phyloP scores from a whole-genome alignment of 2,888 invertebrate species.

The Andrena hattorfiana region DNA sequence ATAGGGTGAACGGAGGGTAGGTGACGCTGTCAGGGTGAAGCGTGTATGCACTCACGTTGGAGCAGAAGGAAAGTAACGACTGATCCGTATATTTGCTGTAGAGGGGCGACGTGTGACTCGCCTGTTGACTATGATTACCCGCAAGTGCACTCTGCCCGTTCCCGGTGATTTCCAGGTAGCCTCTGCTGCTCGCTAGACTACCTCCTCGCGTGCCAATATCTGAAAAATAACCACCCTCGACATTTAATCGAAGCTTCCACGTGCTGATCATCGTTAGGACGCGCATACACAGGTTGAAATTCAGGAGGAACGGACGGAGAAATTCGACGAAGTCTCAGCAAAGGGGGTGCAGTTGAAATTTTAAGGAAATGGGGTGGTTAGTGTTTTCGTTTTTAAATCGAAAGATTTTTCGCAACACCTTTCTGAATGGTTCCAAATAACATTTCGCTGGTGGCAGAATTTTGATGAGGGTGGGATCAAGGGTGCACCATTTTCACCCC shows the following conservation, averaged over 20 bases:
- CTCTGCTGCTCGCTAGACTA: conserved; percentile 81
- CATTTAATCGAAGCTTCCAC: background rate
- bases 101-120: conserved; percentile 74
- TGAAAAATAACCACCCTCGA: conserved; percentile 50
- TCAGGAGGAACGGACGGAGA: background rate
- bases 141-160: conserved; percentile 61
- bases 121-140: conserved; percentile 63
- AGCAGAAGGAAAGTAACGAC: conserved; percentile 80
- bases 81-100: conserved; percentile 80
- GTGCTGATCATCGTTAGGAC: background rate
- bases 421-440: background rate
- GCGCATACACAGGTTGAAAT: background rate
- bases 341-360: background rate
- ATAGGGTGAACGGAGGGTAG: background rate
- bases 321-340: background rate
- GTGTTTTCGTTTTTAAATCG: no score
- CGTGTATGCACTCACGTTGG: conserved; percentile 75
- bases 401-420: background rate
- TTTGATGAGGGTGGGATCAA: no score
- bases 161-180: conserved; percentile 77
- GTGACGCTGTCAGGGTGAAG: no score
- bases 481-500: no score
- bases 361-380: no score
- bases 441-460: no score
- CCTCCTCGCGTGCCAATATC: conserved; percentile 80